Percentiles rank a stretch among this genome's conserved stretches.
These are phyloP conservation scores for Garra rufa DNA, from an alignment of 2,113 vertebrate genomes.

Conservation along the genomic window DNA sequence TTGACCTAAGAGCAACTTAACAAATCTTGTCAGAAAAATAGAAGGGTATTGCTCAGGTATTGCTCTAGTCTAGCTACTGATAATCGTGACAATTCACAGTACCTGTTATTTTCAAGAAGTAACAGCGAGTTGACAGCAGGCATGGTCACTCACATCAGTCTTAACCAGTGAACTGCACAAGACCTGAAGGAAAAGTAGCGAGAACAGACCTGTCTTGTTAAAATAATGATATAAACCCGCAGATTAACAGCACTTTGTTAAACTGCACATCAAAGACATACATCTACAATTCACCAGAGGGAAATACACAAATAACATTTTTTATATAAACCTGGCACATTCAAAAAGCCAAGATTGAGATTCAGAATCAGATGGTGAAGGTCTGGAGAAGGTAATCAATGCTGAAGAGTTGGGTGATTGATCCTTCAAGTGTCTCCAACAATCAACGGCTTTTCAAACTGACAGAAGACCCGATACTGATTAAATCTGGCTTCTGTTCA, in stretches of 20 bases:
- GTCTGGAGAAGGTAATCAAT: background rate
- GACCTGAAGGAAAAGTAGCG: background rate
- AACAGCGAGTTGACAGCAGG: background rate
- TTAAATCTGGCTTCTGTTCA: conserved; percentile 27
- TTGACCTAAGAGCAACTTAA: too few species aligned
- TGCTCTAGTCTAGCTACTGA: background rate
- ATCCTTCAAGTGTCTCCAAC: conserved; percentile 6
- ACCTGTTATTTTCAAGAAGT: background rate
- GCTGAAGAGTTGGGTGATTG: background rate
- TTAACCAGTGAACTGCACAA: background rate
- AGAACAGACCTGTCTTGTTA: background rate
- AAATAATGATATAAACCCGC: background rate
- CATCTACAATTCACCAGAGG: background rate
- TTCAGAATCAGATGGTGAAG: background rate
- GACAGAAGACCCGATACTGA: conserved; percentile 9
- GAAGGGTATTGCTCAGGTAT: background rate
- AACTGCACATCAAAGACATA: background rate
- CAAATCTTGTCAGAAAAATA: background rate
- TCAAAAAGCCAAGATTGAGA: background rate
- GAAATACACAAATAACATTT: background rate
- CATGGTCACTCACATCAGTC: background rate
- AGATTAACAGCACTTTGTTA: background rate
- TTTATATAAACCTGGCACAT: background rate
- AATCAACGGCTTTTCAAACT: conserved; percentile 3
- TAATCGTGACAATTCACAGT: background rate